These are phyloP conservation scores for Axea sp. DNA, from an alignment of 2,888 invertebrate genomes.

Conservation along the genomic window DNA sequence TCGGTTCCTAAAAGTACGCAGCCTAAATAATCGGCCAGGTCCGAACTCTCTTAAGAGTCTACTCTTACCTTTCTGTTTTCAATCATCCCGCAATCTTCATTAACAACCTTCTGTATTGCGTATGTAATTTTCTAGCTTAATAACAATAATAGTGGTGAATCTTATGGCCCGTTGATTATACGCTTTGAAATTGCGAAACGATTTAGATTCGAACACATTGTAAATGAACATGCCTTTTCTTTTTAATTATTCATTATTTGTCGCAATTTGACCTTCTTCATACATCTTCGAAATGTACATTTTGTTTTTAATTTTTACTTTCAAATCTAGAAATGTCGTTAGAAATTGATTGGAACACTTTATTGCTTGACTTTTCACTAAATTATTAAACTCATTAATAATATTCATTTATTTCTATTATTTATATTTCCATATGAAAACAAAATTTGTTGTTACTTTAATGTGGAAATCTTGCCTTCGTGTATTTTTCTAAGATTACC, in stretches of 20 bases:
- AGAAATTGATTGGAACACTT: too few species aligned
- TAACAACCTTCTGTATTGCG: slow-evolving; percentile 52
- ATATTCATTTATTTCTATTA: too few species aligned
- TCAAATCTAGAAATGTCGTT: too few species aligned
- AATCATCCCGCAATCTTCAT: slow-evolving; percentile 59
- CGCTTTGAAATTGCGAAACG: slow-evolving; percentile 51
- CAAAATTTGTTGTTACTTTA: too few species aligned
- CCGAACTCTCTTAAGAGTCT: slow-evolving; percentile 41
- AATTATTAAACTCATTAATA: too few species aligned
- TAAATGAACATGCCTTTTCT: slow-evolving; percentile 42
- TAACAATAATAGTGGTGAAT: slow-evolving; percentile 53
- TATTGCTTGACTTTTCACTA: too few species aligned
- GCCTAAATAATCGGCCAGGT: slow-evolving; percentile 49
- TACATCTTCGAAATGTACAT: too few species aligned
- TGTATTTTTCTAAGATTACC: too few species aligned
- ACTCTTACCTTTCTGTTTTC: slow-evolving; percentile 52
- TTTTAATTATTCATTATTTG: slow-evolving; percentile 45
- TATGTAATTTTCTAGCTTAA: slow-evolving; percentile 57
- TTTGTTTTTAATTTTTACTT: too few species aligned
- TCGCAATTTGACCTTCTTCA: slow-evolving; percentile 6
- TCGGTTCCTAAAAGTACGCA: slow-evolving; percentile 48
- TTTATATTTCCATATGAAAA: too few species aligned
- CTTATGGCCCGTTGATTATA: slow-evolving; percentile 53
- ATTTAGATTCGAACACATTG: slow-evolving; percentile 50
- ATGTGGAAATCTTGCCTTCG: too few species aligned